phyloP scores from a whole-genome alignment of 2,888 invertebrate genomes.

The Vandiemenella viatica region DNA sequence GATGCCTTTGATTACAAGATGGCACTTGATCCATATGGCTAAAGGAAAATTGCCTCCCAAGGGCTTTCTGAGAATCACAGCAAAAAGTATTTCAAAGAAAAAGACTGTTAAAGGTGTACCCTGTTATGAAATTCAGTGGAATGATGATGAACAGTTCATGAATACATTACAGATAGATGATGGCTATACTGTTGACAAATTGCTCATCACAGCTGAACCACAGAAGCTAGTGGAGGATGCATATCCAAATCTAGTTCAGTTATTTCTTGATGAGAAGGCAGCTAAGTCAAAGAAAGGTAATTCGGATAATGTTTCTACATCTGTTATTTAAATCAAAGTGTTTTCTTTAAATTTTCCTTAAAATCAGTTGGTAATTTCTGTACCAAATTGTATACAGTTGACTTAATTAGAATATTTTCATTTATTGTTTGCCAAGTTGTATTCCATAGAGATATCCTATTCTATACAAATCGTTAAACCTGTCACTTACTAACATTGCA shows the following conservation, averaged over 20 bases:
- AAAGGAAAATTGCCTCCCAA: constrained; percentile 11
- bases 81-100: constrained; percentile 40
- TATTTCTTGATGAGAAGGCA: constrained; percentile 35
- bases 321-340: no score
- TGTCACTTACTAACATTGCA: no score
- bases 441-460: no score
- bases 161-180: constrained; percentile 18
- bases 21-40: constrained; percentile 48
- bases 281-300: constrained; percentile 9
- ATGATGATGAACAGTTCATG: constrained; percentile 2
- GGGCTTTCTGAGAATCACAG: constrained; percentile 26
- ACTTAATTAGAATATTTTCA: no score
- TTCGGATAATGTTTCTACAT: no score
- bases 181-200: no score
- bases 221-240: constrained; percentile 42
- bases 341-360: no score
- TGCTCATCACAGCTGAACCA: constrained; percentile 55
- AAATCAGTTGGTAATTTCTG: no score
- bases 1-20: constrained; percentile 57
- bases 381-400: no score
- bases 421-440: no score
- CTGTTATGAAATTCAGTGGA: constrained; percentile 51
- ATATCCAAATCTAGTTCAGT: constrained; percentile 45
- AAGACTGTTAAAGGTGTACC: constrained; percentile 40
- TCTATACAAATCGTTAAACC: no score